Evolutionary conservation across 2,797 vertebrate species (phyloP).

Genomic region (Selene dorsalis): DNA sequence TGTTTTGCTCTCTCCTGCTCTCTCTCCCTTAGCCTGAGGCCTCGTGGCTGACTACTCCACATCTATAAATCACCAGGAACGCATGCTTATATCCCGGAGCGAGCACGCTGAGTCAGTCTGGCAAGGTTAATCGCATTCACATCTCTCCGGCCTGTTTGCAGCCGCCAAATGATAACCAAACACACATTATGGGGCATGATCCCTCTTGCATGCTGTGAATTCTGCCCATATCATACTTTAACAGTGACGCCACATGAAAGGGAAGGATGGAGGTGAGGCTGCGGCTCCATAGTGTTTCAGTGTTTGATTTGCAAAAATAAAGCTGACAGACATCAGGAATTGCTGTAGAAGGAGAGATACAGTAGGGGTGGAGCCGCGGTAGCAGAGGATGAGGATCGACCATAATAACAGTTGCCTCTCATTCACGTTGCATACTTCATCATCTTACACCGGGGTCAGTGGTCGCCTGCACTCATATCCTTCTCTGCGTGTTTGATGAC

Average conservation of each 20-base stretch:
- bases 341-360: slow-evolving; percentile 29
- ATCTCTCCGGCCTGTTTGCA: slow-evolving; percentile 73
- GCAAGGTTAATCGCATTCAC: slow-evolving; percentile 79
- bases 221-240: slow-evolving; percentile 65
- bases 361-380: slow-evolving; percentile 35
- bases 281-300: slow-evolving; percentile 49
- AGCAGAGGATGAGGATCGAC: slow-evolving; percentile 38
- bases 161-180: slow-evolving; percentile 75
- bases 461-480: slow-evolving; percentile 57
- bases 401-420: slow-evolving; percentile 65
- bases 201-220: slow-evolving; percentile 74
- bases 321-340: slow-evolving; percentile 34
- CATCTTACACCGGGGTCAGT: slow-evolving; percentile 63
- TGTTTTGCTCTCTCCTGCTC: slow-evolving; percentile 72
- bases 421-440: slow-evolving; percentile 72
- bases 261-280: slow-evolving; percentile 38
- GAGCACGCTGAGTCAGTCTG: slow-evolving; percentile 75
- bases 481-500: slow-evolving; percentile 66
- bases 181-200: slow-evolving; percentile 79
- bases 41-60: slow-evolving; percentile 76
- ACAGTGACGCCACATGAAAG: slow-evolving; percentile 70
- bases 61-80: slow-evolving; percentile 82
- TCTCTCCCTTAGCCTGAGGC: slow-evolving; percentile 70
- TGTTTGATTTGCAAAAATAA: slow-evolving; percentile 47
- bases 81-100: slow-evolving; percentile 73